Base-by-base conservation (phyloP, 2,888 invertebrate genomes). In the Limnephilus auricula region DNA sequence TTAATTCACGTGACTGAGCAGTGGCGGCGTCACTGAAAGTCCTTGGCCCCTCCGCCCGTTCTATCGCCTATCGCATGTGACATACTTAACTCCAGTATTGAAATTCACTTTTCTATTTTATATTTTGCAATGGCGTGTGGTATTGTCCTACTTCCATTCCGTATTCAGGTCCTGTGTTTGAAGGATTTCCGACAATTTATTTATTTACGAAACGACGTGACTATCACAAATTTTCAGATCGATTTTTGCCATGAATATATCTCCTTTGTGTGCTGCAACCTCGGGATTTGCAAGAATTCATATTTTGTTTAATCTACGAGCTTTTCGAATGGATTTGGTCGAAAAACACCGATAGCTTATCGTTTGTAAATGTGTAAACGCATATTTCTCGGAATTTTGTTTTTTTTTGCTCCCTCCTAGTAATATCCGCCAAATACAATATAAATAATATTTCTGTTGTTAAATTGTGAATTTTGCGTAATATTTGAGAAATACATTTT, bases 141-240 rank as follows among this genome's bases (percentile, higher is more conserved):
- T 34, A 34, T 9, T 10, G 82, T 15, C 82, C 82, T 32, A 82
- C 31, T 82, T n/a, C 34, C 18, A 82, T 34, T 82, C 25, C 25
- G 34, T 37, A 37, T 32, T 82, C 65, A 65, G 65, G 65, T 65
- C 65, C 65, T 65, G 65, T 65, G 65, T 65, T 65, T n/a, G 65
- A 65, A 65, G 65, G 65, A 65, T 65, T 65, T 65, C 65, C 65
- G 65, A 65, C 65, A 65, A 65, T 65, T 65, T 65, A 65, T 65
- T 65, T 65, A 65, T 65, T 65, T 65, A 65, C 65, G 25, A n/a
- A 25, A n/a, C 65, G 25, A 65, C 65, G 65, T 65, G 65, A 65
- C 65, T 65, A 65, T 65, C 65, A 65, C 65, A 65, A 65, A 65
- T 65, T 65, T 65, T 65, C 25, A n/a, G 65, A 65, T 65, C 65